Evolutionary conservation across 2,113 vertebrate species (phyloP).

Genomic region (Phocoena sinus): DNA sequence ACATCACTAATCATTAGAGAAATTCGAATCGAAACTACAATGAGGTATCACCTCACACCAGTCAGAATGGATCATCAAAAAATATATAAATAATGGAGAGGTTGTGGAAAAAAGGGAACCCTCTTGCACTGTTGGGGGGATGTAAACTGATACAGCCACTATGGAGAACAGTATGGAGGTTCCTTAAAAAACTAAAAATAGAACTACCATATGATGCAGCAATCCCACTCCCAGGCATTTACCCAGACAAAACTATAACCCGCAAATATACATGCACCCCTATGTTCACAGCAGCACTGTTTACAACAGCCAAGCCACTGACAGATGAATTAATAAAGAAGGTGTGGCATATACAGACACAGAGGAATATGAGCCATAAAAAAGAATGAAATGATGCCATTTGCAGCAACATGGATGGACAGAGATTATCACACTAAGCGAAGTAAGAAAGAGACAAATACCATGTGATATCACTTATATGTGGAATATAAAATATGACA

Average conservation of each 20-base stretch:
- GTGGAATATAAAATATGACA: neutral
- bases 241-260: neutral
- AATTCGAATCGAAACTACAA: neutral
- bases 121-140: neutral
- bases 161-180: neutral
- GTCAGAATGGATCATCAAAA: neutral
- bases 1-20: neutral
- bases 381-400: neutral
- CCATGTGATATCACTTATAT: neutral
- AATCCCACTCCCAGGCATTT: neutral
- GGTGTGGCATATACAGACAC: neutral
- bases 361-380: neutral
- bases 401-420: neutral
- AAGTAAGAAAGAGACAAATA: neutral
- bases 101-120: neutral
- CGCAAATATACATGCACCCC: neutral
- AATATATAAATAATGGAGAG: neutral
- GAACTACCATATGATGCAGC: neutral
- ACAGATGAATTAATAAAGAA: neutral
- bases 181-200: neutral
- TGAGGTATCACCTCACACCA: neutral
- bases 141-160: neutral
- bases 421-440: neutral
- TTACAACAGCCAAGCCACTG: neutral
- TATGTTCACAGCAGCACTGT: neutral